These are phyloP conservation scores for Coccyzus lansbergi DNA, from an alignment of 2,797 vertebrate species.

Conservation along the genomic window DNA sequence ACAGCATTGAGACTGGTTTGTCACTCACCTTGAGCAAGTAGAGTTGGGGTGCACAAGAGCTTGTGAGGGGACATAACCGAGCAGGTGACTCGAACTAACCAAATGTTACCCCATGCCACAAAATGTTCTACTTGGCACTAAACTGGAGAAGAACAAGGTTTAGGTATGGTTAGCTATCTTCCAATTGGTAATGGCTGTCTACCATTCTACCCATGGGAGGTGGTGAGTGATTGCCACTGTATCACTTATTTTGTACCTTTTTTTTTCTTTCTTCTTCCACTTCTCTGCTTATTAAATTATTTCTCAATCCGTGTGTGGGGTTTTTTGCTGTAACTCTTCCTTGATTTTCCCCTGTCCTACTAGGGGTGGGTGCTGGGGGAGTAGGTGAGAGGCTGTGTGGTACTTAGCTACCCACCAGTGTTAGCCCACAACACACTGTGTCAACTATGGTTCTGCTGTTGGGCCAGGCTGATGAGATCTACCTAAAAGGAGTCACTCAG, in stretches of 20 bases:
- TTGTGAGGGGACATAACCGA: too few species aligned
- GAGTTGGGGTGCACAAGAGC: too few species aligned
- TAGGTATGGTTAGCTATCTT: neutral
- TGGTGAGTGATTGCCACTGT: neutral
- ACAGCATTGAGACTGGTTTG: too few species aligned
- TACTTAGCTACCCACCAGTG: neutral
- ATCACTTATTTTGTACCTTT: neutral
- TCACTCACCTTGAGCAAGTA: too few species aligned
- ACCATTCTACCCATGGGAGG: neutral
- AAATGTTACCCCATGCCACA: neutral
- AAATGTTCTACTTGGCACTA: accelerated
- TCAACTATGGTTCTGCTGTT: neutral
- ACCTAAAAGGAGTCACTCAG: neutral
- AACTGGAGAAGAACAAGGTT: accelerated
- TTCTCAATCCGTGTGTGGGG: neutral
- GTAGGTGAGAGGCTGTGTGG: neutral
- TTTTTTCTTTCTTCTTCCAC: neutral
- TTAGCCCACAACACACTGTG: neutral
- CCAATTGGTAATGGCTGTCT: neutral
- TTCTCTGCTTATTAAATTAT: neutral
- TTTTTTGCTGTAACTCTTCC: neutral
- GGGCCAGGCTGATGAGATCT: neutral
- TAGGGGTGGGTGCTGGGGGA: accelerated
- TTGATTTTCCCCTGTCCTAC: neutral
- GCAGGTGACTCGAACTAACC: neutral